phyloP scores from a whole-genome alignment of 2,888 invertebrate species.

The Cryptus armator region DNA sequence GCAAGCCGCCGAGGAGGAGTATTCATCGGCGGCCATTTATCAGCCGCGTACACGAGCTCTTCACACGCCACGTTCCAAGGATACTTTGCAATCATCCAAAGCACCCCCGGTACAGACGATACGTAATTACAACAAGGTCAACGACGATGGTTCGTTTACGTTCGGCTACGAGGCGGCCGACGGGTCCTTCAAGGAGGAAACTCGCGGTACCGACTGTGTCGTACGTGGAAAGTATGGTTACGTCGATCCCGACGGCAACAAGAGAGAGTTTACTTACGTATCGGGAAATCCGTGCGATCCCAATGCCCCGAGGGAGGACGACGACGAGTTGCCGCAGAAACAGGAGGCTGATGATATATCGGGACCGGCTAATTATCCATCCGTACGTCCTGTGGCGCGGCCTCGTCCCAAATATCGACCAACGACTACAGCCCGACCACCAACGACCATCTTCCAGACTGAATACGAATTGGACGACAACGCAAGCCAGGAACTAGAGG shows the following conservation, averaged over 20 bases:
- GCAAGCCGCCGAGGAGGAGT: constrained; percentile 78
- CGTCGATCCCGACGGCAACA: constrained; percentile 94
- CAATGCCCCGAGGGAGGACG: constrained; percentile 90
- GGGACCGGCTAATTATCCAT: constrained; percentile 88
- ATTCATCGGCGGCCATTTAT: constrained; percentile 78
- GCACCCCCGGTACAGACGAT: constrained; percentile 93
- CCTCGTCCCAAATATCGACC: constrained; percentile 85
- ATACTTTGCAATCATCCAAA: constrained; percentile 86
- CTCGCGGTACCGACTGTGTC: constrained; percentile 93
- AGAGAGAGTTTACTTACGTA: constrained; percentile 94
- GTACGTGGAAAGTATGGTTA: constrained; percentile 95
- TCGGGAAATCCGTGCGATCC: constrained; percentile 95
- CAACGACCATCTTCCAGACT: constrained; percentile 91
- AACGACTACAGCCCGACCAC: constrained; percentile 85
- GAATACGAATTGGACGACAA: constrained; percentile 86
- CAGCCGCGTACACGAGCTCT: constrained; percentile 83
- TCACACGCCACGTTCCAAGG: constrained; percentile 86
- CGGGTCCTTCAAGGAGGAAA: constrained; percentile 95
- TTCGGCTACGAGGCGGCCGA: constrained; percentile 93
- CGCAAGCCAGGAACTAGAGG: constrained; percentile 88
- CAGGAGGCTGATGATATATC: constrained; percentile 87
- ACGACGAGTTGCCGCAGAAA: constrained; percentile 85
- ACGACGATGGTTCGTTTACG: constrained; percentile 94
- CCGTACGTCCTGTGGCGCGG: constrained; percentile 85
- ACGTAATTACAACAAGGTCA: constrained; percentile 93